A percentile compares a stretch with the other conserved stretches of the same genome.
Conservation (phyloP, 2,888 invertebrate species). For the Nemotelus pantherinus region DNA sequence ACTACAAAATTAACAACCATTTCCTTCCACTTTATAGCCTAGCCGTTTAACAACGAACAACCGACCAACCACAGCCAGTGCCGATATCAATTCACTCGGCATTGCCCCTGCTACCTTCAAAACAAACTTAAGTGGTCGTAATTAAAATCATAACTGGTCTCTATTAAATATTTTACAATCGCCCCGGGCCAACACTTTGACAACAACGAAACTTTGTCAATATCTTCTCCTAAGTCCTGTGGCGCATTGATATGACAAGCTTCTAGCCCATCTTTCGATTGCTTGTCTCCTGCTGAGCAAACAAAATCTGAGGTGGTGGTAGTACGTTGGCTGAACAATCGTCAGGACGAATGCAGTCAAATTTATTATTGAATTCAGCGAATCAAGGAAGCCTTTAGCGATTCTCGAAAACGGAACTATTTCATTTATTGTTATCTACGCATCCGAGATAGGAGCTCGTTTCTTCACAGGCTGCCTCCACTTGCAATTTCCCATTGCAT, state of each 20-base stretch:
- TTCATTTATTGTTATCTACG: neutral
- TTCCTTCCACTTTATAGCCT: neutral
- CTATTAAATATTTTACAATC: conserved; percentile 5
- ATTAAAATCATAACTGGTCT: conserved; percentile 17
- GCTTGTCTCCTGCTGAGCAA: neutral
- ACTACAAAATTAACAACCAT: neutral
- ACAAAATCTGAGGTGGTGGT: too few species aligned
- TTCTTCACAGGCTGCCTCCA: too few species aligned
- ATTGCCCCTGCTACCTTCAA: neutral
- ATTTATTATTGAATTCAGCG: conserved; percentile 9
- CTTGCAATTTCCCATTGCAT: too few species aligned
- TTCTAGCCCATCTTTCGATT: too few species aligned
- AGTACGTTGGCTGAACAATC: too few species aligned
- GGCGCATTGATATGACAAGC: too few species aligned
- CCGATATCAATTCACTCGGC: too few species aligned
- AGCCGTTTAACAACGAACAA: too few species aligned
- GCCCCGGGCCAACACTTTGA: conserved; percentile 1
- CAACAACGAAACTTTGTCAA: neutral
- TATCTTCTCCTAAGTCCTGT: neutral
- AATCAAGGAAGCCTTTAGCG: neutral
- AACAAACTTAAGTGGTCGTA: neutral
- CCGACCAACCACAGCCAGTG: too few species aligned
- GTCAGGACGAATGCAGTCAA: neutral
- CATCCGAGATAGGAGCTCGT: neutral
- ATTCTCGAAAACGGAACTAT: neutral